Evolutionary conservation across 2,888 invertebrate species (phyloP).

Genomic region (Tigriopus californicus): DNA sequence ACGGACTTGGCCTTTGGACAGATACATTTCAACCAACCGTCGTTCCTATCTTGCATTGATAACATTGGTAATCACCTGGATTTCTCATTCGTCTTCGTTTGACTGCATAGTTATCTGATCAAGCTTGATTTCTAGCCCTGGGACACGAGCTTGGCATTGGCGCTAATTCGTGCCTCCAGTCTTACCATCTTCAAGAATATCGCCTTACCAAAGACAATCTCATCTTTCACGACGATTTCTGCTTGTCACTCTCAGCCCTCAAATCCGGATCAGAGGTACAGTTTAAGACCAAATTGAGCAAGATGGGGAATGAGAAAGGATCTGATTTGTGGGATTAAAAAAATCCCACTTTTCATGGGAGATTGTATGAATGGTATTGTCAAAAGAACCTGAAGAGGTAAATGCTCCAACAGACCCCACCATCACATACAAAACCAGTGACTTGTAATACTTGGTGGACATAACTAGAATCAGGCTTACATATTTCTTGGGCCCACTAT

Average conservation of each 20-base stretch:
- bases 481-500: no score
- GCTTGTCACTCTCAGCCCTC: background rate
- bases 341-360: no score
- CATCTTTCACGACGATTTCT: background rate
- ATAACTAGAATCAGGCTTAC: no score
- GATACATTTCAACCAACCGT: background rate
- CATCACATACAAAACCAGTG: no score
- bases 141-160: background rate
- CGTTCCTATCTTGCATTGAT: background rate
- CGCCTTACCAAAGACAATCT: background rate
- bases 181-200: background rate
- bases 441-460: no score
- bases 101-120: background rate
- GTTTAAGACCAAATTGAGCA: no score
- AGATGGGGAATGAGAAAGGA: no score
- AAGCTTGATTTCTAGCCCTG: background rate
- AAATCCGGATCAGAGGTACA: no score
- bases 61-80: background rate
- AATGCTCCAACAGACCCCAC: no score
- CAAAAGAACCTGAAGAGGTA: no score
- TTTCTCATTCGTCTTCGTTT: background rate
- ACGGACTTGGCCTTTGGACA: background rate
- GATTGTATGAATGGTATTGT: no score
- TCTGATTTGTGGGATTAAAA: no score
- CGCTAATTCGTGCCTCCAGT: background rate